These are phyloP conservation scores for Gracilinanus agilis DNA, from an alignment of 2,113 vertebrate genomes.

Conservation along the genomic window DNA sequence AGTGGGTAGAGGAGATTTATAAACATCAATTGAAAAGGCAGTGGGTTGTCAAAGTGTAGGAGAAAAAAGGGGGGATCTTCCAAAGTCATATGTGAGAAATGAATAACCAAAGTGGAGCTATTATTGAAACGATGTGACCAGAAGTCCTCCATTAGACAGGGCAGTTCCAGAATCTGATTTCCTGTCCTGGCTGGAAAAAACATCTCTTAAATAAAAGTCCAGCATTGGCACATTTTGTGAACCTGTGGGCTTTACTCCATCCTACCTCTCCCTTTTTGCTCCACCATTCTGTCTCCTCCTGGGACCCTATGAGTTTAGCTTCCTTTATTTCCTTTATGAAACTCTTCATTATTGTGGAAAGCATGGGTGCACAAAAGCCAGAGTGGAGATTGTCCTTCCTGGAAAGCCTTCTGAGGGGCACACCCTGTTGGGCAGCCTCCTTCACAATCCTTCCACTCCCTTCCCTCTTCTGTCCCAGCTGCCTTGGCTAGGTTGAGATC, in stretches of 20 bases:
- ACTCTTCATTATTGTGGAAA: too few relatives aligned
- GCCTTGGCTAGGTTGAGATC: background rate
- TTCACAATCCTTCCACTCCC: background rate
- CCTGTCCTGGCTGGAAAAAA: background rate
- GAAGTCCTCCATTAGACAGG: background rate
- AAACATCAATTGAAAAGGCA: constrained; percentile 29
- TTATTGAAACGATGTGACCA: background rate
- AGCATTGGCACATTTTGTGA: background rate
- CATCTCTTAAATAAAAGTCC: background rate
- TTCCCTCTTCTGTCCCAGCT: background rate
- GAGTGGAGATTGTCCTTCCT: background rate
- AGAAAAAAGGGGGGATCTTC: background rate
- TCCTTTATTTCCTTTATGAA: background rate
- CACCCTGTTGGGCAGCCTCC: background rate
- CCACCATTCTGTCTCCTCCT: background rate
- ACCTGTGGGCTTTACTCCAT: background rate
- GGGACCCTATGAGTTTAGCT: background rate
- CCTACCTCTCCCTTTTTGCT: background rate
- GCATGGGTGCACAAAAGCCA: background rate
- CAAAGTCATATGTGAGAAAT: background rate
- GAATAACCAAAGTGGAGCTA: background rate
- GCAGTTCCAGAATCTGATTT: background rate
- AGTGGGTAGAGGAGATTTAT: background rate
- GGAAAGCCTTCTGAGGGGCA: background rate
- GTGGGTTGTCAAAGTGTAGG: background rate